Conservation (phyloP, 2,113 vertebrate genomes). For the Grammomys surdaster region DNA sequence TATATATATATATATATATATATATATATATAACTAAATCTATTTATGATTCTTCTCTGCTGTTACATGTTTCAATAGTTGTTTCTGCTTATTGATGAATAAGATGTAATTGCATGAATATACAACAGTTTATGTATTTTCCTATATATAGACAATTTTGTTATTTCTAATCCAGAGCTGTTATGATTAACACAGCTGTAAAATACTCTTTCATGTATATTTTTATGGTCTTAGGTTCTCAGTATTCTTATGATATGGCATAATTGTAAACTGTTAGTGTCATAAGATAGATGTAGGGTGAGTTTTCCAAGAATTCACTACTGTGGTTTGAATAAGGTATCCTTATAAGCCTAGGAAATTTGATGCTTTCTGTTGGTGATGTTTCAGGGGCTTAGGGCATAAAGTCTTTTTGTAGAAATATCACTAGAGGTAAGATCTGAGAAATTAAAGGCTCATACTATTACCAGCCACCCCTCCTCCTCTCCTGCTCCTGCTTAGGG, state of each 20-base stretch:
- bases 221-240: neutral
- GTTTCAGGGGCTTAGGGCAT: neutral
- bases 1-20: too few species aligned
- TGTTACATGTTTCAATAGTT: neutral
- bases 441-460: neutral
- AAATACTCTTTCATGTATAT: neutral
- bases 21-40: neutral
- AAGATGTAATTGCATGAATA: constrained; percentile 6
- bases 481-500: neutral
- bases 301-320: neutral
- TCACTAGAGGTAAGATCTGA: neutral
- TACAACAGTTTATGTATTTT: neutral
- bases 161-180: neutral
- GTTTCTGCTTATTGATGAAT: neutral
- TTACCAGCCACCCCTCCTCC: too few species aligned
- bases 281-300: neutral
- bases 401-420: too few species aligned
- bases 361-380: neutral
- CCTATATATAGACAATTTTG: neutral
- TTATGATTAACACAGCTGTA: neutral
- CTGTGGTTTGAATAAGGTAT: neutral
- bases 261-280: neutral
- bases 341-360: neutral
- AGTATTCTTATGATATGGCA: neutral
- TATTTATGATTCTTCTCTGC: neutral